Conservation (phyloP, 2,888 invertebrate species). For the Drosophila nigricruria region DNA sequence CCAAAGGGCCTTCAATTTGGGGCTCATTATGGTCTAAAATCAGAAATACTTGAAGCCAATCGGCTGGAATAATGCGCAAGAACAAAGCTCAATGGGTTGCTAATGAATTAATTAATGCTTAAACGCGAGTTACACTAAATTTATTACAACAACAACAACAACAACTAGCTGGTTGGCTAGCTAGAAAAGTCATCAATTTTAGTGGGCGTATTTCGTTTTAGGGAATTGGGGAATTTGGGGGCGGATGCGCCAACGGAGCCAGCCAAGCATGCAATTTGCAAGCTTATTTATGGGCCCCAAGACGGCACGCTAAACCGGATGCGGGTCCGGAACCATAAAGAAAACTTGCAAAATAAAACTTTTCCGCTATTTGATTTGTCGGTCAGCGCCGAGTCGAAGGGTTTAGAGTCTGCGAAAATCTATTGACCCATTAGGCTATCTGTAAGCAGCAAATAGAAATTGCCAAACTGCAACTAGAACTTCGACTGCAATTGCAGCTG, state of each 20-base stretch:
- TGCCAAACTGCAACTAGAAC: slow-evolving; percentile 36
- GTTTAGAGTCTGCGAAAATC: slow-evolving; percentile 43
- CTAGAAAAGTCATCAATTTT: slow-evolving; percentile 70
- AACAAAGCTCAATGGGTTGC: slow-evolving; percentile 60
- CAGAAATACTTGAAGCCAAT: slow-evolving; percentile 70
- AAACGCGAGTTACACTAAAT: slow-evolving; percentile 40
- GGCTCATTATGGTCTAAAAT: slow-evolving; percentile 65
- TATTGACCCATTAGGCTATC: slow-evolving; percentile 59
- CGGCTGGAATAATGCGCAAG: slow-evolving; percentile 70
- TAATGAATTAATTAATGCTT: slow-evolving; percentile 74
- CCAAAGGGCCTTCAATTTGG: slow-evolving; percentile 4
- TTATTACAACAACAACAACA: slow-evolving; percentile 41
- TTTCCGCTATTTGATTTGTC: slow-evolving; percentile 78
- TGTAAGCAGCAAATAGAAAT: slow-evolving; percentile 56
- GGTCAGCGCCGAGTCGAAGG: slow-evolving; percentile 45
- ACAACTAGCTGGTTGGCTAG: slow-evolving; percentile 15
- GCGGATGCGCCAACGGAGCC: slow-evolving; percentile 40
- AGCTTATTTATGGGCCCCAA: slow-evolving; percentile 72
- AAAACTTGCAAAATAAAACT: slow-evolving; percentile 77
- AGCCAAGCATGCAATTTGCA: slow-evolving; percentile 73
- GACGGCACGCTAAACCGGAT: slow-evolving; percentile 24
- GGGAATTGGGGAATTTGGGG: background rate
- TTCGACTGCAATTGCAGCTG: slow-evolving; percentile 10
- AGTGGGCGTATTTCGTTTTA: background rate
- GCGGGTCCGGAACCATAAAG: slow-evolving; percentile 63